phyloP scores from a whole-genome alignment of 2,113 vertebrate species.

The Bombycilla garrulus region DNA sequence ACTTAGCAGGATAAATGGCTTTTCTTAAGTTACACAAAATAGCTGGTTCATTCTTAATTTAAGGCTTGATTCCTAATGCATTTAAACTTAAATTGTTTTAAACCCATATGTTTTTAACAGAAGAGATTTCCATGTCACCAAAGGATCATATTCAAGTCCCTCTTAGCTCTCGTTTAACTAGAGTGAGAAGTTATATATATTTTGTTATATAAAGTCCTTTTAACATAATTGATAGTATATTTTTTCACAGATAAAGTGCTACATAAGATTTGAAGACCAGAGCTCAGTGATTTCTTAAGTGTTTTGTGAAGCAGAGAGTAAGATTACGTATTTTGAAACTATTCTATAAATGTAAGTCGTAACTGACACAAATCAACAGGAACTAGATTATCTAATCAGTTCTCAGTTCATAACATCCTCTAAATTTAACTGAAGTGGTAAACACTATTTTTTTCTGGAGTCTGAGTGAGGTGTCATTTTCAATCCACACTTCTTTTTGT shows the following conservation, averaged over 20 bases:
- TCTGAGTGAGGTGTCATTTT: slow-evolving; percentile 17
- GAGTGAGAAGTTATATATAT: not conserved
- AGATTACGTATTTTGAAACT: not conserved
- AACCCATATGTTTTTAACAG: not conserved
- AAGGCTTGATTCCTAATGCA: not conserved
- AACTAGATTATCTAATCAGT: slow-evolving; percentile 47
- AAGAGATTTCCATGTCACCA: not conserved
- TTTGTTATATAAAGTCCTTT: not conserved
- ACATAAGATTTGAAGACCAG: not conserved
- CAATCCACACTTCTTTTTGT: slow-evolving; percentile 49
- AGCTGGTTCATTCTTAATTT: slow-evolving; percentile 33
- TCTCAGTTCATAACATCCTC: slow-evolving; percentile 13
- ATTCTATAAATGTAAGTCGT: not conserved
- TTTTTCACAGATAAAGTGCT: not conserved
- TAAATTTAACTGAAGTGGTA: slow-evolving; percentile 54
- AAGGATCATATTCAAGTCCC: not conserved
- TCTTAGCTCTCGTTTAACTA: not conserved
- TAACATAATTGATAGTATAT: not conserved
- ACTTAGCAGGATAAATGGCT: slow-evolving; percentile 8
- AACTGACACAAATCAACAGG: not conserved
- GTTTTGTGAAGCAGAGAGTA: not conserved
- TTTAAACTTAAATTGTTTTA: slow-evolving; percentile 1
- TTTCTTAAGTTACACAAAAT: slow-evolving; percentile 18
- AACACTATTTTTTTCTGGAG: not conserved
- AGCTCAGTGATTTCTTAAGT: not conserved